A percentile compares a stretch with the other conserved stretches of the same genome.
Conservation (phyloP, 2,888 invertebrate genomes). For the Antheraea assamensis region DNA sequence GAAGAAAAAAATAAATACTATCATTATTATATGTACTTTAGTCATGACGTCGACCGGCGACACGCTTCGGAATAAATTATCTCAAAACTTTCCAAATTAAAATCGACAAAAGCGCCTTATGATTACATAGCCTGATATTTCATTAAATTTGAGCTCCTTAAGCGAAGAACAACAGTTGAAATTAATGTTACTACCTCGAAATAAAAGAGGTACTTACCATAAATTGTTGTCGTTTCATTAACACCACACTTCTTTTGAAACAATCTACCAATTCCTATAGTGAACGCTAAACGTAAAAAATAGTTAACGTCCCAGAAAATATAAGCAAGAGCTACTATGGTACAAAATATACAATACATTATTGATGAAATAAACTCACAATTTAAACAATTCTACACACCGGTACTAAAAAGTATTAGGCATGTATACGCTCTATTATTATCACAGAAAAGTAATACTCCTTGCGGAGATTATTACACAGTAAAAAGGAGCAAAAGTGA, state of each 20-base stretch:
- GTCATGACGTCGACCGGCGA: neutral
- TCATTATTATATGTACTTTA: neutral
- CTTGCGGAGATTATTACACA: too few relatives aligned
- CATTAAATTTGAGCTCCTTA: too few relatives aligned
- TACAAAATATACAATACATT: conserved; percentile 67
- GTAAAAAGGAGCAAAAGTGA: neutral
- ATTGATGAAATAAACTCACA: conserved; percentile 22
- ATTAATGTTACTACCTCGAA: neutral
- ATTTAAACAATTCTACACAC: neutral
- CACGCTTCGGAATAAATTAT: neutral
- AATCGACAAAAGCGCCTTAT: neutral
- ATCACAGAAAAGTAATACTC: too few relatives aligned
- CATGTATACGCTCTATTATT: neutral
- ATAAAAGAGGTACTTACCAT: conserved; percentile 81
- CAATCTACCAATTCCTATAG: conserved; percentile 85
- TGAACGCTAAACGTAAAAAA: conserved; percentile 87
- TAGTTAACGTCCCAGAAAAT: conserved; percentile 91
- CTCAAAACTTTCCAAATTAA: neutral
- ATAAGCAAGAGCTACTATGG: conserved; percentile 82
- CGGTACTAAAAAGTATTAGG: neutral
- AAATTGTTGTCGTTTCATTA: conserved; percentile 87
- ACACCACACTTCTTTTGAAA: conserved; percentile 87
- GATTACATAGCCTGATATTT: too few relatives aligned
- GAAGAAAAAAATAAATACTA: too few relatives aligned
- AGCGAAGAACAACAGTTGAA: neutral